Conservation (phyloP, 2,888 invertebrate genomes). For the Orthonevra nobilis region DNA sequence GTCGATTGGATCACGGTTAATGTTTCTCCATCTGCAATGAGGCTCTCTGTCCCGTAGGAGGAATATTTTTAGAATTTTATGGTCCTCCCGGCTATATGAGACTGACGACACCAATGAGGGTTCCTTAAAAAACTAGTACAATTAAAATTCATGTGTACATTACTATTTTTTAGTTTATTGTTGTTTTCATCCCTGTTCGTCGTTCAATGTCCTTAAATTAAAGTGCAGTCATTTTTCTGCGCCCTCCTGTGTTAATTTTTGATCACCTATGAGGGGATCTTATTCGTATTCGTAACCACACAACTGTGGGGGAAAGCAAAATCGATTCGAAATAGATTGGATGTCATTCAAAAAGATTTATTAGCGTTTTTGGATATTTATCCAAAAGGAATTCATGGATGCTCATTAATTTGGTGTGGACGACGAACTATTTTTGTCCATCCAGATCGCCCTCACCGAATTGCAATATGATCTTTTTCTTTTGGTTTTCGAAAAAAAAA, state of each 20-base stretch:
- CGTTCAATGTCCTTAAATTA: conserved; percentile 56
- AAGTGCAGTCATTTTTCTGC: conserved; percentile 65
- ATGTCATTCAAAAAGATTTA: conserved; percentile 65
- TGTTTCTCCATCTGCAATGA: conserved; percentile 14
- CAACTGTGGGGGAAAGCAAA: conserved; percentile 34
- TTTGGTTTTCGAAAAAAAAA: no score
- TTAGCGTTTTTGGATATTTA: conserved; percentile 62
- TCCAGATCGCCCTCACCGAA: conserved; percentile 45
- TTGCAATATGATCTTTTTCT: conserved; percentile 53
- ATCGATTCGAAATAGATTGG: conserved; percentile 63
- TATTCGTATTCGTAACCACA: not conserved
- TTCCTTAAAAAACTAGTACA: conserved; percentile 61
- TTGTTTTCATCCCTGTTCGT: conserved; percentile 24
- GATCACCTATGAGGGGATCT: conserved; percentile 25
- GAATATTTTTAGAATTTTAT: conserved; percentile 62
- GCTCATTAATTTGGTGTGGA: conserved; percentile 62
- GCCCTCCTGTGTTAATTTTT: conserved; percentile 17
- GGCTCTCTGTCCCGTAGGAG: conserved; percentile 24
- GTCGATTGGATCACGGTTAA: conserved; percentile 24
- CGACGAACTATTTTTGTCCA: conserved; percentile 39
- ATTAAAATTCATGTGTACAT: conserved; percentile 46
- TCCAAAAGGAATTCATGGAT: conserved; percentile 65
- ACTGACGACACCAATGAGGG: conserved; percentile 23
- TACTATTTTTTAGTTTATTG: conserved; percentile 57
- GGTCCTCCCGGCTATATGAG: conserved; percentile 5